Percentiles rank a stretch among this genome's conserved stretches.
Evolutionary conservation across 92 coral and sea anemone species (phyloP).

Genomic region (Virgularia gustaviana): DNA sequence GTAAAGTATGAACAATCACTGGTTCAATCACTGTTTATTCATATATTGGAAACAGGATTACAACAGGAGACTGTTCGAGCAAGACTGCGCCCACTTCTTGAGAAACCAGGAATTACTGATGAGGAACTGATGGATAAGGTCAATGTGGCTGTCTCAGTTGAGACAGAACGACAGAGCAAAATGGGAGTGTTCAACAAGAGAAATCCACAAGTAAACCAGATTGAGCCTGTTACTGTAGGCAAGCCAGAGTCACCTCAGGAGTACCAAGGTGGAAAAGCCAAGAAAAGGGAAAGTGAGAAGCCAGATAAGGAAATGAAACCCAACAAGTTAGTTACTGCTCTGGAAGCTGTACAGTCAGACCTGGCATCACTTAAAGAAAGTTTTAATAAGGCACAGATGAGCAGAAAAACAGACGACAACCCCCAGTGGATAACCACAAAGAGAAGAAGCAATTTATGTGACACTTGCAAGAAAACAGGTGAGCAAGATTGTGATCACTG

Average conservation of each 20-base stretch:
- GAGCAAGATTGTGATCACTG: conserved; percentile 20
- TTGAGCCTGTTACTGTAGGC: too few relatives aligned
- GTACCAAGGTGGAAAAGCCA: too few relatives aligned
- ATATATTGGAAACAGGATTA: conserved; percentile 56
- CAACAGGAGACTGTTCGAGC: conserved; percentile 50
- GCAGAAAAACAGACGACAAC: too few relatives aligned
- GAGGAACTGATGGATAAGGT: conserved; percentile 45
- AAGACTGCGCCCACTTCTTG: conserved; percentile 44
- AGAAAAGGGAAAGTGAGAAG: too few relatives aligned
- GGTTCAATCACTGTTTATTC: conserved; percentile 51
- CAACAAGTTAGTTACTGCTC: too few relatives aligned
- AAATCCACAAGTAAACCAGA: conserved; percentile 42
- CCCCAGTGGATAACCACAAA: too few relatives aligned
- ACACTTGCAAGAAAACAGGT: neutral
- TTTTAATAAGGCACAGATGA: too few relatives aligned
- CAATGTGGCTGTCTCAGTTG: conserved; percentile 37
- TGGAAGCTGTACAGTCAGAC: too few relatives aligned
- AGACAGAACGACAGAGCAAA: conserved; percentile 35
- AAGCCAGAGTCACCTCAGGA: too few relatives aligned
- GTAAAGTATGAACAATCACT: conserved; percentile 44
- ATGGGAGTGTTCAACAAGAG: conserved; percentile 45
- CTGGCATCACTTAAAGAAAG: too few relatives aligned
- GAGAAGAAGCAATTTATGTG: conserved; percentile 13
- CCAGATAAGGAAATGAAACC: too few relatives aligned
- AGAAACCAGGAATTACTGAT: conserved; percentile 48